Conservation (phyloP, 2,888 invertebrate genomes). For the Scaptomyza caliginosa region DNA sequence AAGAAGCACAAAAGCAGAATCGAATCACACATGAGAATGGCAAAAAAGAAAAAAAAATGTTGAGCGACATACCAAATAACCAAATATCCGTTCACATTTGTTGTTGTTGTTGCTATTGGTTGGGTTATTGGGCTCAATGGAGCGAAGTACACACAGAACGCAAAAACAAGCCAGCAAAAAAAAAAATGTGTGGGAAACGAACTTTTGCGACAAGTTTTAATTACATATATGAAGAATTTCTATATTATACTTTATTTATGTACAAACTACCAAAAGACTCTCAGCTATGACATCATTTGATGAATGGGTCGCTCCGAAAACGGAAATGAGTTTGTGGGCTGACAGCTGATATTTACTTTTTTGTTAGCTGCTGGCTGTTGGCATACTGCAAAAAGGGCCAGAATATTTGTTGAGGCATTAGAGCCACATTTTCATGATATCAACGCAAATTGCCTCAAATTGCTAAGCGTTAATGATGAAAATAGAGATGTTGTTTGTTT, state of each 20-base stretch:
- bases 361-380: conserved; percentile 10
- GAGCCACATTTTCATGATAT: conserved; percentile 15
- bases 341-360: conserved; percentile 14
- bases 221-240: conserved; percentile 58
- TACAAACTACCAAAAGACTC: conserved; percentile 16
- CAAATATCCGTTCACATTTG: conserved; percentile 34
- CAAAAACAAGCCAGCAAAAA: not conserved
- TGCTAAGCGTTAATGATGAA: conserved; percentile 10
- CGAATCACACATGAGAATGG: conserved; percentile 13
- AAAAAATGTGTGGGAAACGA: conserved; percentile 43
- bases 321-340: conserved; percentile 64
- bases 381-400: conserved; percentile 19
- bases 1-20: conserved; percentile 4
- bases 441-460: conserved; percentile 18
- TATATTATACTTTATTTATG: conserved; percentile 7
- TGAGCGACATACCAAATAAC: conserved; percentile 25
- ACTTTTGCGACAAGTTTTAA: conserved; percentile 74
- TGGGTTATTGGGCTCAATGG: conserved; percentile 30
- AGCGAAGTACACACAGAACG: conserved; percentile 34
- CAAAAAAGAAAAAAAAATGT: conserved; percentile 4
- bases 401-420: conserved; percentile 56
- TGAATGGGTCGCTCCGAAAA: conserved; percentile 40
- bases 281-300: conserved; percentile 58
- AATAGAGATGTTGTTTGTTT: conserved; percentile 27
- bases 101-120: conserved; percentile 1